These are phyloP conservation scores for Camelus bactrianus DNA, from an alignment of 2,113 vertebrate genomes.

Conservation along the genomic window DNA sequence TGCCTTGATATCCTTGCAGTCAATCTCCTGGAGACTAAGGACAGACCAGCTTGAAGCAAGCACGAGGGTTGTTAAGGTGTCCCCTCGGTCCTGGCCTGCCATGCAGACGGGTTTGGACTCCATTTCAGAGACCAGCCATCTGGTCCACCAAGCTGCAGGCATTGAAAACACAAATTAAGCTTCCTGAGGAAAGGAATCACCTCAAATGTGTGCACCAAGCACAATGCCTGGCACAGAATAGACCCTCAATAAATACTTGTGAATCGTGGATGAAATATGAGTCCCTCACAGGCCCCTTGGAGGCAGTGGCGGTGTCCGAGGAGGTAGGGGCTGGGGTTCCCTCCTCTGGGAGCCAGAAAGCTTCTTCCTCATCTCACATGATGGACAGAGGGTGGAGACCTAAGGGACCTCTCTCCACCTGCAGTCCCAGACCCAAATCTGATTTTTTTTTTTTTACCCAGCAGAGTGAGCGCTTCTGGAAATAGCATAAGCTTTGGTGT, in stretches of 20 bases:
- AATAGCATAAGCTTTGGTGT: background rate
- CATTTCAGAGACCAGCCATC: background rate
- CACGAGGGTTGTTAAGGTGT: accelerated
- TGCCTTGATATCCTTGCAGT: background rate
- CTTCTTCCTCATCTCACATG: background rate
- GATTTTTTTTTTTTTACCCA: background rate
- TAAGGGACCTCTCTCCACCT: background rate
- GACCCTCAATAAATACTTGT: background rate
- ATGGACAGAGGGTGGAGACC: background rate
- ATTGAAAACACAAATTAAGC: background rate
- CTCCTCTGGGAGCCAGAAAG: background rate
- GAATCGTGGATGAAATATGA: background rate
- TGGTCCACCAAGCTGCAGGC: background rate
- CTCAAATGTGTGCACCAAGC: background rate
- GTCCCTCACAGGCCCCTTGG: background rate
- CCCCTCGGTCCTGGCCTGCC: background rate
- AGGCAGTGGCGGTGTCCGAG: accelerated
- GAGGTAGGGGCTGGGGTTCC: background rate
- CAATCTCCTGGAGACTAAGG: background rate
- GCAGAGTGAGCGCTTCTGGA: background rate
- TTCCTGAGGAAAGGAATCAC: background rate
- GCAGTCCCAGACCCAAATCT: background rate
- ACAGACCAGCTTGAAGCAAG: background rate
- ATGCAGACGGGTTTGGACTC: background rate
- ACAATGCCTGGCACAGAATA: background rate